Base-by-base conservation (phyloP, 1,140 invertebrate species). In the Pseudomyrmex pallidus region DNA sequence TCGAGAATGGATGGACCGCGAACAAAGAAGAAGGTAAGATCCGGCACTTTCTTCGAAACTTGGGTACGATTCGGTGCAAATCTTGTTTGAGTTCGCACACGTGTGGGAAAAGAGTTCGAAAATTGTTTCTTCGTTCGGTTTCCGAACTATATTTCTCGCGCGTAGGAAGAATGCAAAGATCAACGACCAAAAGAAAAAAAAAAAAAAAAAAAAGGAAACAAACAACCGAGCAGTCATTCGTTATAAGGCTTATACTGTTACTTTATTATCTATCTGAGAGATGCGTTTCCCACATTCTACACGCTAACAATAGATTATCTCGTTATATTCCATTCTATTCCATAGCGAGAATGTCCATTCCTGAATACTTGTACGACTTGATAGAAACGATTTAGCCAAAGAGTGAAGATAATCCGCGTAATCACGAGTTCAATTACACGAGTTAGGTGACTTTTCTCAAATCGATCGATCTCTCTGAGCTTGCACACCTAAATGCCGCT, bases 141-240 rank as follows among this genome's bases (percentile, higher is more conserved):
- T 70, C 35, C 15, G 52, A 57, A 57, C 12, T 8, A 25, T 56
- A 8, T 12, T n/a, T 63, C 50, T 54, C 15, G 61, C 54, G 54
- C 44, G 54, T 72, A 10, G 15, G 22, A 59, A 22, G 35, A 13
- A 10, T 17, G 17, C 54, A 67, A 1, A 59, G 54, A 68, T 59
- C 35, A 78, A 78, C 64, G 76, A 80, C 66, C 76, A 80, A 80
- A 80, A 56, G 59, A 59, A 35, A 35, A 35, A 35, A 35, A 35
- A 25, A 25, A 25, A 25, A 25, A 25, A 35, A 35, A 35, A 35
- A 7, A 35, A 4, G 35, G 5, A 35, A 35, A 35, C 5, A 35
- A 35, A 35, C 5, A 35, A 35, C 4, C 54, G 64, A 72, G 70
- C 22, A 48, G 66, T 80, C 54, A 80, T 56, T 70, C 52, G 52